A percentile compares a stretch with the other conserved stretches of the same genome.
These are phyloP conservation scores for Ariolimax columbianus DNA, from an alignment of 2,888 invertebrate species.

Conservation along the genomic window DNA sequence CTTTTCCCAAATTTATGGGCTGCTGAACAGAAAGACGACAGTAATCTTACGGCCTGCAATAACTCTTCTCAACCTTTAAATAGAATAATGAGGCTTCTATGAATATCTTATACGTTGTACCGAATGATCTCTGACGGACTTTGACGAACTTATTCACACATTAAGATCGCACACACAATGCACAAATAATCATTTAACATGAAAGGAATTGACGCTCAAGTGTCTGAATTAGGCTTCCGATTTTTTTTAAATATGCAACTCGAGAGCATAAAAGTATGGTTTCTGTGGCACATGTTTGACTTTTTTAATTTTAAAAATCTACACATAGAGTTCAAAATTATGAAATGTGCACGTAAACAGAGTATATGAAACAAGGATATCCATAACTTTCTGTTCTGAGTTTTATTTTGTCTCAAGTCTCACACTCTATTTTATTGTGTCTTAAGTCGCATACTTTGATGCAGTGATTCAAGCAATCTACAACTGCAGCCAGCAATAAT, in stretches of 20 bases:
- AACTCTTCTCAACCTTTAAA: background rate
- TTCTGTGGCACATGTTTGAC: too few species aligned
- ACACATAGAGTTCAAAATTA: too few species aligned
- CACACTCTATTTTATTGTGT: too few species aligned
- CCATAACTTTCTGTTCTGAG: too few species aligned
- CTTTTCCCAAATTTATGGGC: background rate
- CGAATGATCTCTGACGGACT: slow-evolving; percentile 5
- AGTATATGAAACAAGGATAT: too few species aligned
- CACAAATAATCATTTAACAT: background rate
- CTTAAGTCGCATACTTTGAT: too few species aligned
- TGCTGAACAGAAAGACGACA: slow-evolving; percentile 8
- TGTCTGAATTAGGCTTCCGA: background rate
- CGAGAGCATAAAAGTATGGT: background rate
- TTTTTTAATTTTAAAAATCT: too few species aligned
- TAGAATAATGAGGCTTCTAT: background rate
- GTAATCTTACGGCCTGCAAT: background rate
- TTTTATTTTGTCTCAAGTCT: too few species aligned
- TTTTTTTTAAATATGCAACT: background rate
- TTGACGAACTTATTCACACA: background rate
- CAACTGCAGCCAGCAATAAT: too few species aligned
- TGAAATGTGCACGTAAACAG: too few species aligned
- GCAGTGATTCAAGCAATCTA: too few species aligned
- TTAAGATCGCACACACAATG: background rate
- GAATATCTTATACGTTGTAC: slow-evolving; percentile 17
- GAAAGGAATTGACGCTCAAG: background rate